Evolutionary conservation across 2,888 invertebrate species (phyloP), one percentile per base, ranked within the genome.

Genomic region (Nymphalis urticae): DNA sequence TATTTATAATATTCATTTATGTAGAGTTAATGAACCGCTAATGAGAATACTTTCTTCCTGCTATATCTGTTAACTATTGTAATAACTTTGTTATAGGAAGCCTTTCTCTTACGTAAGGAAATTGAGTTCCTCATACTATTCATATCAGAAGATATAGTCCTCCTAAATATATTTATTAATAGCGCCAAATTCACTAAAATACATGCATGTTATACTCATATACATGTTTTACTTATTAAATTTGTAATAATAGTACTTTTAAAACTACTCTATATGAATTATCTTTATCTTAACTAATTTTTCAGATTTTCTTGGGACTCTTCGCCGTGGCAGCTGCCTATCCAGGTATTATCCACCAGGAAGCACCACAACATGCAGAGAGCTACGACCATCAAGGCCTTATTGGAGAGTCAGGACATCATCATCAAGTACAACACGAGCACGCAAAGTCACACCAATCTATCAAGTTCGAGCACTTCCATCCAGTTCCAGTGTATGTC

Each of bases 381-480:
- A 86, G 90, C 75, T 84, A 81, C 66, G 89, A 89, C 71, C 91
- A 87, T 65, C 88, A 88, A 47, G 86, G 82, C 32, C 78, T 87
- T 10, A 89, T 90, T 60, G 90, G 91, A 24, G 91, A 92, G 68
- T 88, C 92, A 7, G 94, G 94, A 70, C 93, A 94, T 76, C 94
- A 94, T 75, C 94, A 94, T 70, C 93, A 94, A 72, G 89, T 95
- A 48, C 94, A 95, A 73, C 94, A 95, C 76, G 94, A 95, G 75
- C 94, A 95, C 78, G 95, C 95, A 47, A 95, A 95, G 74, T 95
- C 95, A 54, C 95, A 95, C 79, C 95, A 95, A 84, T 95, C 94
- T 68, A 94, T 95, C 75, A 95, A 95, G 77, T 94, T 95, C 75
- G 95, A 95, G 81, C 95, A 95, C 80, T 95, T 94, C 88, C 95